Base-by-base conservation (phyloP, 2,113 vertebrate species). In the Cyphomyrus plagiostoma region DNA sequence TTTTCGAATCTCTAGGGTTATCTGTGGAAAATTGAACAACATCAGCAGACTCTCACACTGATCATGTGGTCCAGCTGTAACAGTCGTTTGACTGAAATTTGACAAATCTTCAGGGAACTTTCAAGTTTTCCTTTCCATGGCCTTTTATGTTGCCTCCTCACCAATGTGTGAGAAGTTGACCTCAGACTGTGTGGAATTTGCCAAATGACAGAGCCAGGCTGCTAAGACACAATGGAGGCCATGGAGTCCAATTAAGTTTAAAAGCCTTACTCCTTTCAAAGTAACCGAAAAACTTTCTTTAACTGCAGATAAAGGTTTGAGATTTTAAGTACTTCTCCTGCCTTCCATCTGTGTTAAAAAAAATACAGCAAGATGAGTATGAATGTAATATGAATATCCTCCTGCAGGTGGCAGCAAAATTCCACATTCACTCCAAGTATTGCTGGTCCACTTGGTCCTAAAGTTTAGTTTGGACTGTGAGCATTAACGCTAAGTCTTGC, bases 1-100 rank as follows among this genome's bases (percentile, higher is more conserved):
- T 89, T 97, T 99, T 92, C 96, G 97, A 91, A 99, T 94, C 92
- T 98, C 97, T 86, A 99, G 95, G 0, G 94, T 95, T 70, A 98
- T 93, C 98, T 98, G 94, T 13, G 89, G 58, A 58, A 86, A 66
- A 26, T 50, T 7, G 52, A 77, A 77, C 83, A 53, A 70, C 19
- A 62, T 17, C 39, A 42, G 52, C 6, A n/a, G 49, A 52, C 62
- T 45, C 19, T 19, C 86, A 56, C 50, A 56, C n/a, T 35, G 86
- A 56, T 87, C 50, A n/a, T 11, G 17, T 66, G 19, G 39, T 45
- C 17, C 87, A 88, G 35, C 52, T 88, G 39, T 45, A 15, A 83
- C 45, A 17, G 17, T 10, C 2, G 5, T 17, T 66, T 26, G 35
- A 35, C 26, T 89, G 45, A 50, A 5, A 19, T 56, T n/a, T 62